Conservation (phyloP, 2,113 vertebrate species). For the Pan troglodytes region DNA sequence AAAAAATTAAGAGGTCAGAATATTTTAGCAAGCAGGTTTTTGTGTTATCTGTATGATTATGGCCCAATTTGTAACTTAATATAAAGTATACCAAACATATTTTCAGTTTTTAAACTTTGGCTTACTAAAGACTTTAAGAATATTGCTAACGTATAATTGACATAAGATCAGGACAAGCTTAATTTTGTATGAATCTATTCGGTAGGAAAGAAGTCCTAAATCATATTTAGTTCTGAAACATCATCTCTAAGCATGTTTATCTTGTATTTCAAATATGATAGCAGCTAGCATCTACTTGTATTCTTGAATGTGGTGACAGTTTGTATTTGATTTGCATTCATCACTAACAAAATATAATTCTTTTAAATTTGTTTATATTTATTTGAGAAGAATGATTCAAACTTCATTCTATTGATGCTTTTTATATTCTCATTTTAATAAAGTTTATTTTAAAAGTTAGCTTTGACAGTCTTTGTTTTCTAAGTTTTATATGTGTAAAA, state of each 20-base stretch:
- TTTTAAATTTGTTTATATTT: constrained; percentile 53
- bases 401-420: constrained; percentile 15
- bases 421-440: constrained; percentile 25
- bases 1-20: neutral
- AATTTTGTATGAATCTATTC: neutral
- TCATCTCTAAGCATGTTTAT: neutral
- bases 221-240: constrained; percentile 27
- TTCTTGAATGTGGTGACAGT: neutral
- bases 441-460: constrained; percentile 25
- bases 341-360: neutral
- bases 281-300: neutral
- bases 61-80: neutral
- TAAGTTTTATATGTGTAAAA: constrained; percentile 48
- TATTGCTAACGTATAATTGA: neutral
- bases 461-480: constrained; percentile 44
- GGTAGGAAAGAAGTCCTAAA: neutral
- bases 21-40: constrained; percentile 37
- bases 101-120: constrained; percentile 40
- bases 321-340: constrained; percentile 1
- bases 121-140: constrained; percentile 35
- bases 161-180: neutral
- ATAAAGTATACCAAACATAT: neutral
- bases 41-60: neutral
- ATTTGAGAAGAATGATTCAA: neutral
- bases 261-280: neutral